These are phyloP conservation scores for Heterohyrax brucei DNA, from an alignment of 2,797 vertebrate genomes.

Conservation along the genomic window DNA sequence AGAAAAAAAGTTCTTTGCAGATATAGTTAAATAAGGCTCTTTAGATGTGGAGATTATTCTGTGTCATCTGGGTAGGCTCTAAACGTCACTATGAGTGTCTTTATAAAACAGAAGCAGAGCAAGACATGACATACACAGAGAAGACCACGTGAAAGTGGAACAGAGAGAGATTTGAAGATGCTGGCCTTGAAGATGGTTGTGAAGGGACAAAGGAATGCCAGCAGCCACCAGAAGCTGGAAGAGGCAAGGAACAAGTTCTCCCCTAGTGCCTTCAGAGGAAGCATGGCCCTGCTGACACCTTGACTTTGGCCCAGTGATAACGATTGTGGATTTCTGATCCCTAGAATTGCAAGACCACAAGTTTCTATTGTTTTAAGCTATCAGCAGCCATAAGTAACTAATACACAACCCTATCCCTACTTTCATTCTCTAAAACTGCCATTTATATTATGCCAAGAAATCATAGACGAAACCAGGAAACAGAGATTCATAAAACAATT, in stretches of 20 bases:
- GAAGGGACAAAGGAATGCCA: background rate
- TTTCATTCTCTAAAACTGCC: background rate
- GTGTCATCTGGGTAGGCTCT: background rate
- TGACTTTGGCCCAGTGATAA: background rate
- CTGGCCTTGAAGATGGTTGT: background rate
- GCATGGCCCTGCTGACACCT: background rate
- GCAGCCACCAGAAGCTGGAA: background rate
- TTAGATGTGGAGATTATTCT: background rate
- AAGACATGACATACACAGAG: background rate
- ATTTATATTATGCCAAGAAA: background rate
- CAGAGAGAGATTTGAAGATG: background rate
- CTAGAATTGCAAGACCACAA: conserved; percentile 4
- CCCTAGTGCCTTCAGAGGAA: background rate
- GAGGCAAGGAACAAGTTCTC: background rate
- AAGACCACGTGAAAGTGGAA: conserved; percentile 27
- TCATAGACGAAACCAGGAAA: background rate
- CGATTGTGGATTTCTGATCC: conserved; percentile 10
- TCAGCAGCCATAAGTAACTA: background rate
- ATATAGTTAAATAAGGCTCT: conserved; percentile 11
- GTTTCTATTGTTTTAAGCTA: conserved; percentile 10
- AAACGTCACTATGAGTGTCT: background rate
- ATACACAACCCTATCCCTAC: background rate
- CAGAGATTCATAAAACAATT: background rate
- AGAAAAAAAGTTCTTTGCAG: background rate
- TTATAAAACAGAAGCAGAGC: background rate